Percentiles rank a stretch among this genome's conserved stretches.
Evolutionary conservation across 2,888 invertebrate species (phyloP).

Genomic region (Eucriotettix oculatus): DNA sequence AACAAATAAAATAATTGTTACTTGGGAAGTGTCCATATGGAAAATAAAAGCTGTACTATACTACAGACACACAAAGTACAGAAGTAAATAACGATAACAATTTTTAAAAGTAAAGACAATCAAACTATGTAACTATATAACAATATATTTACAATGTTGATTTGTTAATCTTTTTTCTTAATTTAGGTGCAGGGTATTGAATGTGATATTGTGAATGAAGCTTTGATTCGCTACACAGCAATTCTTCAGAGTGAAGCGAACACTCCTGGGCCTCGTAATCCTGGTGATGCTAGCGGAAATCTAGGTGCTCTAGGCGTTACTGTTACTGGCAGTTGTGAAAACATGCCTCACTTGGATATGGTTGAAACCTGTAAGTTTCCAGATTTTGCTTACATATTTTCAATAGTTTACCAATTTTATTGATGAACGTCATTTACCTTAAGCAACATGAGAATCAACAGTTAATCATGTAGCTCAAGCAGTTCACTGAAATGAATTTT

Average conservation of each 20-base stretch:
- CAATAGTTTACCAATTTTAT: no score
- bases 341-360: conserved; percentile 48
- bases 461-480: no score
- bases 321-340: conserved; percentile 42
- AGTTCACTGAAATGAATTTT: no score
- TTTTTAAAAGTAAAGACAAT: neutral
- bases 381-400: neutral
- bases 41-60: neutral
- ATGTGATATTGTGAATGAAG: neutral
- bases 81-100: neutral
- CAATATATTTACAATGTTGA: no score
- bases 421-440: no score
- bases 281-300: conserved; percentile 22
- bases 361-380: conserved; percentile 39
- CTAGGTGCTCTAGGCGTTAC: conserved; percentile 36
- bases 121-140: no score
- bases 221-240: neutral
- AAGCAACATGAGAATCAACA: no score
- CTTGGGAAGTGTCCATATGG: neutral
- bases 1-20: no score
- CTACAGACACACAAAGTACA: neutral
- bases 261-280: conserved; percentile 9
- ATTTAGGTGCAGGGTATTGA: neutral
- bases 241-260: neutral
- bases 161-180: no score